Percentiles rank a stretch among this genome's conserved stretches.
phyloP scores from a whole-genome alignment of 2,113 vertebrate species.

The Dendropsophus ebraccatus region DNA sequence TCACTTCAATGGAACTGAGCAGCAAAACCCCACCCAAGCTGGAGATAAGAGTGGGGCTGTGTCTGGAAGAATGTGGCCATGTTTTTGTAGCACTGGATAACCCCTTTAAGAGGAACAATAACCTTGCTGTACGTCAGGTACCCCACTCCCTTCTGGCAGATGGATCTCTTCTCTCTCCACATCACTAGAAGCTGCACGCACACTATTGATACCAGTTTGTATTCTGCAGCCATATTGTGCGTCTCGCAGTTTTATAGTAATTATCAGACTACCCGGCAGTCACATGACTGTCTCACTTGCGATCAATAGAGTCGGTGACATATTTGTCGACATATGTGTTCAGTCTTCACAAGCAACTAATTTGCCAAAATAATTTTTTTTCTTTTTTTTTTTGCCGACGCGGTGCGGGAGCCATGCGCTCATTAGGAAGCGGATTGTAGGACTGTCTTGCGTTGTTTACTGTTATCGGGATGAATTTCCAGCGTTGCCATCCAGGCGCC shows the following conservation, averaged over 20 bases:
- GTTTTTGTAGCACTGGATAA: too few relatives aligned
- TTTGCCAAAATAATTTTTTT: conserved; percentile 28
- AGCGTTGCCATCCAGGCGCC: background rate
- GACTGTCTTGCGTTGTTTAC: conserved; percentile 23
- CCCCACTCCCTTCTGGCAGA: too few relatives aligned
- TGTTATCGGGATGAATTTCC: conserved; percentile 4
- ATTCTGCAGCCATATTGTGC: background rate
- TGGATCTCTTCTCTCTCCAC: too few relatives aligned
- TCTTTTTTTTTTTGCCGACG: background rate
- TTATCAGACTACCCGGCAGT: background rate
- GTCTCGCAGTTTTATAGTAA: background rate
- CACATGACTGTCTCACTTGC: background rate
- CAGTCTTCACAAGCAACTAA: conserved; percentile 5
- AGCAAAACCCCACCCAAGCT: too few relatives aligned
- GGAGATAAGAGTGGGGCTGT: too few relatives aligned
- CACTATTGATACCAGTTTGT: background rate
- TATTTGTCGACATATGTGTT: conserved; percentile 51
- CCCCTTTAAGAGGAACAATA: too few relatives aligned
- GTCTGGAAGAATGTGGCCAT: too few relatives aligned
- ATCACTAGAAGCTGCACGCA: background rate
- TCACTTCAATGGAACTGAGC: too few relatives aligned
- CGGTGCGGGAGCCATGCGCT: conserved; percentile 6
- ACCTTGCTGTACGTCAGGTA: too few relatives aligned
- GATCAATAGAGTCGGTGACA: background rate
- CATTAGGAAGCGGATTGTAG: conserved; percentile 11